A percentile compares a stretch with the other conserved stretches of the same genome.
Conservation (phyloP, 2,113 vertebrate species). For the Notarius lentiginosus region DNA sequence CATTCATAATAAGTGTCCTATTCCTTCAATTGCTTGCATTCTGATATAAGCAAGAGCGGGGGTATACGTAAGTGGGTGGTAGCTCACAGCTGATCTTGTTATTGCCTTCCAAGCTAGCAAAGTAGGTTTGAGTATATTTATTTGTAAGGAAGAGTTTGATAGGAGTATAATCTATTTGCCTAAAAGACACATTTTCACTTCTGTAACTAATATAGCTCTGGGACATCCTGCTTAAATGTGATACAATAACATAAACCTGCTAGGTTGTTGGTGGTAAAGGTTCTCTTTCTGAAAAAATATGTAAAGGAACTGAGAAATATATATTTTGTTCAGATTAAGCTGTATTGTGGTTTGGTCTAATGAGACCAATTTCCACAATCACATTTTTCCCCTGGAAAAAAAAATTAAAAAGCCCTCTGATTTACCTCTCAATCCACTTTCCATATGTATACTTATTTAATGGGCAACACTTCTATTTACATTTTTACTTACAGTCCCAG, state of each 20-base stretch:
- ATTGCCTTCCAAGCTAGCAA: background rate
- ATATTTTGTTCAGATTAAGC: background rate
- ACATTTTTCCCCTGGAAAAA: background rate
- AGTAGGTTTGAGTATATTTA: background rate
- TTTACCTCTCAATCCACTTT: background rate
- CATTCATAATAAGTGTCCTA: too few species aligned
- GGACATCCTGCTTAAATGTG: background rate
- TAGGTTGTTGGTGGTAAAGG: background rate
- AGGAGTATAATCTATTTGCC: background rate
- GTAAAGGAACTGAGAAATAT: background rate
- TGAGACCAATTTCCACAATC: background rate
- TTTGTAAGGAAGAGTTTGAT: background rate
- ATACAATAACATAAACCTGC: background rate
- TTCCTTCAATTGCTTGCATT: too few species aligned
- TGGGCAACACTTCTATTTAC: background rate
- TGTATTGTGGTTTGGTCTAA: background rate
- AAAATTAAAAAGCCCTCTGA: too few species aligned
- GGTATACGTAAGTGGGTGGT: too few species aligned
- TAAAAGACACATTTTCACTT: background rate
- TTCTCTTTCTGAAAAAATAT: background rate
- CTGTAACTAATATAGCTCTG: background rate
- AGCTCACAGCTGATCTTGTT: too few species aligned
- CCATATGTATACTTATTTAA: background rate
- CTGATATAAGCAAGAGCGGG: too few species aligned
- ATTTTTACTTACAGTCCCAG: background rate